Base-by-base conservation (phyloP, 1,140 invertebrate genomes). In the Ctenoplectra terminalis region DNA sequence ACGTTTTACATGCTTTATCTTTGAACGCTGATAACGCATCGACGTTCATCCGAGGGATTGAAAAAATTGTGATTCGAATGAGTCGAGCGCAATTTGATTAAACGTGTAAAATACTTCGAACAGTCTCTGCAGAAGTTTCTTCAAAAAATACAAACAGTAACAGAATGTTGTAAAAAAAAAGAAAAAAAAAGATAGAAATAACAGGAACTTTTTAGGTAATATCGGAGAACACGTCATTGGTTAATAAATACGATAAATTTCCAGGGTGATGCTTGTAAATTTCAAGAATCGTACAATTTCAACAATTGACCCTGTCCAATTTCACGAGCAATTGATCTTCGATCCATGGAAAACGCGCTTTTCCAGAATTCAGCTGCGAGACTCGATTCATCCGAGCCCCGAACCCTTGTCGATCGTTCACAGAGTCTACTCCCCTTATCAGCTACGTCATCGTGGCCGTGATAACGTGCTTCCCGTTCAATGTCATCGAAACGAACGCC, bases 401-500 rank as follows among this genome's bases (percentile, higher is more conserved):
- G 31, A 37, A 56, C 48, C 37, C 40, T 17, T 46, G 6, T 23
- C 52, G 29, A 34, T 34, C 26, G 56, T 40, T 83, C 67, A 9
- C 31, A 8, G 63, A 80, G 56, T 60, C 56, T 26, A 63, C 48
- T 72, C 46, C 50, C 31, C 56, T 78, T 85, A 85, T 83, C 83
- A 48, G 48, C 23, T 37, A 54, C 50, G 77, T 81, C 69, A 64
- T 61, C 69, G 34, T 56, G 46, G 52, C 31, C 17, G 46, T 50
- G 83, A 81, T 85, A 81, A 81, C 77, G 60, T n/a, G 60, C 23
- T 54, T 31, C n/a, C 48, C 64, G 67, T 73, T 77, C 66, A 82
- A 85, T 76, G 81, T 77, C 72, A 48, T 34, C 26, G 46, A 72
- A 63, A 63, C 37, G 70, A 72, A 63, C 23, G 37, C 34, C 48